Evolutionary conservation across 2,113 vertebrate genomes (phyloP).

Genomic region (Aepyceros melampus): DNA sequence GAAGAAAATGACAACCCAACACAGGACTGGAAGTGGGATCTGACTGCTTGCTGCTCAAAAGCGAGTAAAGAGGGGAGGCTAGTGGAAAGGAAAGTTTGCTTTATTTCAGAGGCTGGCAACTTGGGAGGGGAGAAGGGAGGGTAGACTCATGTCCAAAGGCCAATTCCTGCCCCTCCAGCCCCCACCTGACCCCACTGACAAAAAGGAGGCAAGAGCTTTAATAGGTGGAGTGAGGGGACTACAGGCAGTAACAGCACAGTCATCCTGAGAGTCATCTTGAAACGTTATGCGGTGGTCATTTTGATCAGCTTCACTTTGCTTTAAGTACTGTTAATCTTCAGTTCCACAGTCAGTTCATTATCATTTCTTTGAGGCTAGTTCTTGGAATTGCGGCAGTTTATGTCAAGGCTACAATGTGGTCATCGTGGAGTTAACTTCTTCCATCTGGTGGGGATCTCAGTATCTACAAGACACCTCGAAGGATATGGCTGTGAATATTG

Average conservation of each 20-base stretch:
- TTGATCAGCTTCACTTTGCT: not conserved
- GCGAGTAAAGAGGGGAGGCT: not conserved
- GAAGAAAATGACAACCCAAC: not conserved
- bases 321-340: not conserved
- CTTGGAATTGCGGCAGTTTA: not conserved
- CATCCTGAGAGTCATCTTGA: not conserved
- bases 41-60: not conserved
- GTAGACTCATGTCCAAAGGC: not conserved
- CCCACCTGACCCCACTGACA: not conserved
- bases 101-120: not conserved
- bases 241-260: not conserved
- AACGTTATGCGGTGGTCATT: rapidly evolving
- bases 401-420: not conserved
- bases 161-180: not conserved
- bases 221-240: not conserved
- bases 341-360: rapidly evolving
- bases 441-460: not conserved
- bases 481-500: not conserved
- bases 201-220: not conserved
- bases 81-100: not conserved
- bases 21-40: not conserved
- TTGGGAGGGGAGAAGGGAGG: not conserved
- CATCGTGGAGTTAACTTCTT: not conserved
- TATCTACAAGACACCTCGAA: not conserved
- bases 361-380: not conserved